A percentile compares a stretch with the other conserved stretches of the same genome.
Conservation (phyloP, 2,113 vertebrate species). For the Aspiorhynchus laticeps region DNA sequence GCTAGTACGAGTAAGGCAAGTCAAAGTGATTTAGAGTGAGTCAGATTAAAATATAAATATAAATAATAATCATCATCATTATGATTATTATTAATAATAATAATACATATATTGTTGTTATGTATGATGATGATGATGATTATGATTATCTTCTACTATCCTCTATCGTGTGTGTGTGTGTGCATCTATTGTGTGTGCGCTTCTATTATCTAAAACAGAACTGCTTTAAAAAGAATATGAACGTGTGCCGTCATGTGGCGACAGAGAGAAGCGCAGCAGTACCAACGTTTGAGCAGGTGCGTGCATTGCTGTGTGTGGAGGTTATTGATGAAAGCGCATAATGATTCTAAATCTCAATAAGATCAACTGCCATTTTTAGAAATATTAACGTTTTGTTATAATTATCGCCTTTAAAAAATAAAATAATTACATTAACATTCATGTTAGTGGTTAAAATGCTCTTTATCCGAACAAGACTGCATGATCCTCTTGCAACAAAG, state of each 20-base stretch:
- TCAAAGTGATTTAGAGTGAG: background rate
- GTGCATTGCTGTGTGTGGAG: background rate
- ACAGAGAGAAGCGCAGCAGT: constrained; percentile 45
- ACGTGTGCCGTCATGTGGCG: constrained; percentile 58
- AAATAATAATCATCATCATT: background rate
- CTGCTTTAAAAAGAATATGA: constrained; percentile 4
- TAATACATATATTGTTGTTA: background rate
- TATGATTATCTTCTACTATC: background rate
- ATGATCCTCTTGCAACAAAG: constrained; percentile 43
- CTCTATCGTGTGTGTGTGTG: background rate
- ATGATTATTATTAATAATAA: background rate
- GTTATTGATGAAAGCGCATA: background rate
- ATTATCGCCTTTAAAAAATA: background rate
- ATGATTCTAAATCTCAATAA: background rate
- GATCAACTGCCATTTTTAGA: background rate
- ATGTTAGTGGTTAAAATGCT: background rate
- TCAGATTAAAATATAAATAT: background rate
- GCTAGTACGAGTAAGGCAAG: background rate
- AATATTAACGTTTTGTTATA: background rate
- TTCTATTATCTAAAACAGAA: background rate
- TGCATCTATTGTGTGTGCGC: background rate
- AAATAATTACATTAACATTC: background rate
- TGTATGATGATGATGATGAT: background rate
- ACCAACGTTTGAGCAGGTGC: background rate
- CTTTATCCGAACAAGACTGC: background rate